A percentile compares a stretch with the other conserved stretches of the same genome.
Conservation (phyloP, 1,140 invertebrate species). For the Brachionus rotundiformis region DNA sequence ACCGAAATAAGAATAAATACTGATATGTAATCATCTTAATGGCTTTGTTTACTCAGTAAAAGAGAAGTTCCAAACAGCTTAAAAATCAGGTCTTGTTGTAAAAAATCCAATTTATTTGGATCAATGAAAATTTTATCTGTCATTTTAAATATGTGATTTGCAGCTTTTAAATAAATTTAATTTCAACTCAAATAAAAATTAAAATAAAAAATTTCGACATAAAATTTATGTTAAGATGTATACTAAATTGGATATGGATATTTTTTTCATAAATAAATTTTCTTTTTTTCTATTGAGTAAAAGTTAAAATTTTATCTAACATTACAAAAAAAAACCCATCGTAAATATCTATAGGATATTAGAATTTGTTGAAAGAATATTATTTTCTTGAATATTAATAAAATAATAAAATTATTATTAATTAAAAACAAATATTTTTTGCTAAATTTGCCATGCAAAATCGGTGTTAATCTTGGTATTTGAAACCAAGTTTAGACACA, state of each 20-base stretch:
- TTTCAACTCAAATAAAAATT: neutral
- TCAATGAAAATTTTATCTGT: neutral
- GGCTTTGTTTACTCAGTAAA: neutral
- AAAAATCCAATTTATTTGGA: neutral
- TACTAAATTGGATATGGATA: too few relatives aligned
- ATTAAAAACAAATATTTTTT: too few relatives aligned
- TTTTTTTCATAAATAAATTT: neutral
- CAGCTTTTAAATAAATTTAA: neutral
- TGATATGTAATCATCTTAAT: too few relatives aligned
- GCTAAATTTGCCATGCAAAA: neutral
- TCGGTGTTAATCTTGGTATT: neutral
- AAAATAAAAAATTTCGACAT: neutral
- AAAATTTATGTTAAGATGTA: neutral
- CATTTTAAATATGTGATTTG: too few relatives aligned
- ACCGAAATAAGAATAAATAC: too few relatives aligned
- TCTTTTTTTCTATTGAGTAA: neutral
- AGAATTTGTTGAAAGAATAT: too few relatives aligned
- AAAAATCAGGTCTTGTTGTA: neutral
- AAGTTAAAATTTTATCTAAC: too few relatives aligned
- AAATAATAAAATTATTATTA: too few relatives aligned
- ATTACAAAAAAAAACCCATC: too few relatives aligned
- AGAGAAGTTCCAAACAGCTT: neutral
- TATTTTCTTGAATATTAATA: too few relatives aligned
- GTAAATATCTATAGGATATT: too few relatives aligned
- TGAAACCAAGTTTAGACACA: neutral